Base-by-base conservation (phyloP, 2,888 invertebrate species). In the Epinotia demarniana region DNA sequence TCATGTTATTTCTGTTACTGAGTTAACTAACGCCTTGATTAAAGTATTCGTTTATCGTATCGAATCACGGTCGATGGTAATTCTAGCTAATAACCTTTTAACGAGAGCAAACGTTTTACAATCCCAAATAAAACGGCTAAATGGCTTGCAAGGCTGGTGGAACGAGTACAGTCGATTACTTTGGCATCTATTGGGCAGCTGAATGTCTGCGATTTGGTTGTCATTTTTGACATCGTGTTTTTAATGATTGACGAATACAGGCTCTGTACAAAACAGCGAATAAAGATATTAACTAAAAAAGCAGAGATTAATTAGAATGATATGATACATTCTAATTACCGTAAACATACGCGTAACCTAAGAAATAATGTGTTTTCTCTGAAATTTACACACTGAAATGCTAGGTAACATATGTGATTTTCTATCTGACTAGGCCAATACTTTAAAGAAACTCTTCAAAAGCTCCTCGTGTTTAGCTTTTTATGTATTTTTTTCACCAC, bases 111-210 rank as follows among this genome's bases (percentile, higher is more conserved):
- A 78, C 77, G 77, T 62, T 67, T 71, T 62, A 77, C 64, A 67
- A 73, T 77, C 81, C 80, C 80, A 82, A 83, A 83, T 81, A 82
- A 84, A 85, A 84, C 84, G 83, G 84, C 87, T 92, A 89, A 91
- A 90, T 87, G 89, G 89, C 89, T 81, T 83, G 87, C 93, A 90
- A 92, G 92, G 91, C 88, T 92, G 90, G 90, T 89, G 86, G 87
- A 85, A 86, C 84, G 86, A 87, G 83, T 69, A 69, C 58, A 69
- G 69, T 60, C 68, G 2, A 18, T 1, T 43, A n/a, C 53, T n/a
- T 53, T n/a, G 9, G 62, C 5, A 43, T 12, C 16, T 61, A 12
- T 43, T 62, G n/a, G 13, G 4, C 3, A 60, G n/a, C 66, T 1
- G 18, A 49, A 66, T 66, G 27, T 33, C 4, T 19, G 19, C 57